A percentile compares a stretch with the other conserved stretches of the same genome.
Evolutionary conservation across 2,888 invertebrate species (phyloP).

Genomic region (Rhyacophila evoluta): DNA sequence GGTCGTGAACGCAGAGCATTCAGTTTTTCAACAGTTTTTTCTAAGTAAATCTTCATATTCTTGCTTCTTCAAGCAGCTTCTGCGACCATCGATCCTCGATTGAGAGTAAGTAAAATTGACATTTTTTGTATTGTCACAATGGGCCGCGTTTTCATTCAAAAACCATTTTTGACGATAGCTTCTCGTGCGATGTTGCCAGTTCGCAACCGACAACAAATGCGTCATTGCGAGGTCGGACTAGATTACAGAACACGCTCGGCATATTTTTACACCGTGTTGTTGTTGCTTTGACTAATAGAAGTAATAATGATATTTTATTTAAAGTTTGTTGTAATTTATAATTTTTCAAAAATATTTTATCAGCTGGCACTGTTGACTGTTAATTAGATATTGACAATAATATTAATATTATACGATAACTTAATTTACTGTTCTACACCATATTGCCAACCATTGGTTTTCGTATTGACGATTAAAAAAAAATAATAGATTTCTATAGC

Average conservation of each 20-base stretch:
- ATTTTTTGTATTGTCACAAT: neutral
- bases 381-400: no score
- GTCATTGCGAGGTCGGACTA: neutral
- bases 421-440: no score
- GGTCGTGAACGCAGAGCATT: slow-evolving; percentile 32
- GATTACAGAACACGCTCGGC: neutral
- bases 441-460: no score
- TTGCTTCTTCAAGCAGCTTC: neutral
- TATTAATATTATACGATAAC: no score
- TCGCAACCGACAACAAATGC: neutral
- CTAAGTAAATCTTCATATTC: neutral
- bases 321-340: no score
- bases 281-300: neutral
- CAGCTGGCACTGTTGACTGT: no score
- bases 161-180: slow-evolving; percentile 24
- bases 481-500: no score
- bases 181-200: neutral
- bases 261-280: neutral
- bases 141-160: neutral
- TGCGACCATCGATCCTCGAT: neutral
- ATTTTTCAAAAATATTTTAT: no score
- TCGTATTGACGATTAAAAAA: no score
- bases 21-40: neutral
- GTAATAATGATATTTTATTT: no score
- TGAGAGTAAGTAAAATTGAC: neutral